Evolutionary conservation across 2,113 vertebrate species (phyloP).

Genomic region (Microtus pennsylvanicus): DNA sequence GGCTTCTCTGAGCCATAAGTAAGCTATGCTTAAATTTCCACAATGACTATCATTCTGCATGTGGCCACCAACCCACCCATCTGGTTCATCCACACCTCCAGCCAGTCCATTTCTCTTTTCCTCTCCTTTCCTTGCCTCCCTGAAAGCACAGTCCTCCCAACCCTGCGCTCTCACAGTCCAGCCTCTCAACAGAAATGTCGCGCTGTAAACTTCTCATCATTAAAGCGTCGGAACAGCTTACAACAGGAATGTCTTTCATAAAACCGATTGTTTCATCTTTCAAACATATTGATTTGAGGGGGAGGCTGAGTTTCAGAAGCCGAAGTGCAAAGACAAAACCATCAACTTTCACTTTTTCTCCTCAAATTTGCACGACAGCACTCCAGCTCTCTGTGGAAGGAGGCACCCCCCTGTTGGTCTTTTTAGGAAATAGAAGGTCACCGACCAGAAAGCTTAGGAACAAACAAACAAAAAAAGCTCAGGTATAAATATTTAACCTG

Average conservation of each 20-base stretch:
- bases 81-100: too few relatives aligned
- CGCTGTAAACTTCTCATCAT: not conserved
- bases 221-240: not conserved
- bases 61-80: accelerated
- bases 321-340: not conserved
- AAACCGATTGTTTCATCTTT: conserved; percentile 39
- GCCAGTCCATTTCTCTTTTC: accelerated
- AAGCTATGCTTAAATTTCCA: not conserved
- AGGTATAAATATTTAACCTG: not conserved
- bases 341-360: not conserved
- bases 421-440: not conserved
- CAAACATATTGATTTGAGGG: conserved; percentile 7
- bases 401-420: not conserved
- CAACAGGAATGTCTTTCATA: not conserved
- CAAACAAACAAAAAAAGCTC: not conserved
- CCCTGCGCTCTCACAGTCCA: accelerated
- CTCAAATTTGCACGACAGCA: not conserved
- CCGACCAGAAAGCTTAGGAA: not conserved
- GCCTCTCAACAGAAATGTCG: too few relatives aligned
- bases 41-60: not conserved
- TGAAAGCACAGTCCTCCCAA: not conserved
- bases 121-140: not conserved
- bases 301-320: not conserved
- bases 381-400: not conserved
- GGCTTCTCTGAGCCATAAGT: not conserved